phyloP scores from a whole-genome alignment of 92 coral and sea anemone species.

The Porites divaricata region DNA sequence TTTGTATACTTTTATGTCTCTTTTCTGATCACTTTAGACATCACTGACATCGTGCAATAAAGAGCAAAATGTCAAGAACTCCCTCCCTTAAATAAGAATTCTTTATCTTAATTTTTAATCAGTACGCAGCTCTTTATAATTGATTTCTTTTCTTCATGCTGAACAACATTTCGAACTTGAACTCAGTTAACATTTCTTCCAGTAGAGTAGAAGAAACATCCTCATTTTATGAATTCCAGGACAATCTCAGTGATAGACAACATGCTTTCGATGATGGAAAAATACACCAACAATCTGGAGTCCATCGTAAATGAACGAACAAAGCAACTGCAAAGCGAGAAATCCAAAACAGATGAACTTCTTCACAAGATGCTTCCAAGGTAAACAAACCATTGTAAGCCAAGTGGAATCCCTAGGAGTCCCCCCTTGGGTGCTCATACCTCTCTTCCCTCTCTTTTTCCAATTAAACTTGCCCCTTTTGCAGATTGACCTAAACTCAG shows the following conservation, averaged over 20 bases:
- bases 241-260: conserved; percentile 73
- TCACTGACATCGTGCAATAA: no score
- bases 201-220: not conserved
- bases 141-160: no score
- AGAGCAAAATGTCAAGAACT: no score
- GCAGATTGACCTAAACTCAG: no score
- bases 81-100: no score
- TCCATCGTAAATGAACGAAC: conserved; percentile 80
- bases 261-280: conserved; percentile 84
- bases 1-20: no score
- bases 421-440: no score
- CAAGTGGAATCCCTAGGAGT: not conserved
- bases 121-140: no score
- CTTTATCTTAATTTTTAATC: no score
- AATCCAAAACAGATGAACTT: conserved; percentile 70
- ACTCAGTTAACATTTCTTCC: not conserved
- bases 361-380: conserved; percentile 80
- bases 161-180: not conserved
- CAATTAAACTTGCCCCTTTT: no score
- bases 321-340: conserved; percentile 71
- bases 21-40: no score
- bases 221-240: conserved; percentile 22
- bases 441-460: no score
- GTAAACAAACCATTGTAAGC: not conserved
- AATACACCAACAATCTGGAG: conserved; percentile 77